These are phyloP conservation scores for Chlorocebus sabaeus DNA, from an alignment of 2,113 vertebrate genomes.

Conservation along the genomic window DNA sequence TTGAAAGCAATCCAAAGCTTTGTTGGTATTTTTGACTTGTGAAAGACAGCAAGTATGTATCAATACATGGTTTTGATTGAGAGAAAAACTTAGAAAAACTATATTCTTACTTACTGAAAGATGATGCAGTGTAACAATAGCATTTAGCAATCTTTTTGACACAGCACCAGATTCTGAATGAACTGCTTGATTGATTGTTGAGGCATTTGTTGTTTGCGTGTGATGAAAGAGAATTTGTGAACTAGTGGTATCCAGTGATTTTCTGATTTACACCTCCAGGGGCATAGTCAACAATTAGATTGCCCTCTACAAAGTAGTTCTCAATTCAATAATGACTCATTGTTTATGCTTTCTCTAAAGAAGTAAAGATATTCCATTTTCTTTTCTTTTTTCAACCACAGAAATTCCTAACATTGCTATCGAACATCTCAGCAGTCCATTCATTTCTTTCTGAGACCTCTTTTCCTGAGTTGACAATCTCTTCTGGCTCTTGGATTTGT, in stretches of 20 bases:
- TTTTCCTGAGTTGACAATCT: not conserved
- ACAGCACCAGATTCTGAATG: not conserved
- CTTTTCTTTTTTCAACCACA: not conserved
- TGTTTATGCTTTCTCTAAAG: not conserved
- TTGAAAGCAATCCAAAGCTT: not conserved
- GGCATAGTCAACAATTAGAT: conserved; percentile 26
- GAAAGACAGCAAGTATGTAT: not conserved
- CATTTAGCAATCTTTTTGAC: not conserved
- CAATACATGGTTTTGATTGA: not conserved
- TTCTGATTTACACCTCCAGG: not conserved
- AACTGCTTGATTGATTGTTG: not conserved
- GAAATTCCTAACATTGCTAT: not conserved
- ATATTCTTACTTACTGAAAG: not conserved
- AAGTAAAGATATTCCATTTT: not conserved
- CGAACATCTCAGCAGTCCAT: not conserved
- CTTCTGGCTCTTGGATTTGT: not conserved
- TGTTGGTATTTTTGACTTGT: not conserved
- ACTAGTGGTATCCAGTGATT: not conserved
- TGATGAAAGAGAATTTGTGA: not conserved
- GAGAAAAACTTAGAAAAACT: not conserved
- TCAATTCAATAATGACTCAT: not conserved
- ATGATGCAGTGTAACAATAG: not conserved
- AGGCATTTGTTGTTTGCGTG: not conserved
- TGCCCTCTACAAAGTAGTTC: not conserved
- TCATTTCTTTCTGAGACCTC: not conserved